Base-by-base conservation (phyloP, 2,888 invertebrate genomes). In the Eudasyphora cyanicolor region DNA sequence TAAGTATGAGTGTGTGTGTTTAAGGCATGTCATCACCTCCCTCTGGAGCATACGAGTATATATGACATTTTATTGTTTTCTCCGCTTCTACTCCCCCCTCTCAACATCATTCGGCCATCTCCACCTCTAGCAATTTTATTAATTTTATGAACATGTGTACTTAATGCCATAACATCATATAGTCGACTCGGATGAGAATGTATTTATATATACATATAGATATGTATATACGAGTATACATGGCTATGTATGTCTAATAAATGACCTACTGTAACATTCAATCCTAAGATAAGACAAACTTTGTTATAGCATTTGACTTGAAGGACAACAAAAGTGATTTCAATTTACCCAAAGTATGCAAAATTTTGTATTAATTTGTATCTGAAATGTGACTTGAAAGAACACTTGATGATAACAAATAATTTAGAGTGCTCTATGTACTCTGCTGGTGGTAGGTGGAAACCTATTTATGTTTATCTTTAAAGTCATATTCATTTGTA, bases 71-170 rank as follows among this genome's bases (percentile, higher is more conserved):
- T 57, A 14, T 57, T 24, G 57, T 24, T 21, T 27, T 57, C 24
- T 57, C 14, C 57, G n/a, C n/a, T n/a, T n/a, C n/a, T n/a, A n/a
- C n/a, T n/a, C n/a, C n/a, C n/a, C n/a, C n/a, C n/a, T n/a, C n/a
- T n/a, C n/a, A n/a, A n/a, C n/a, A n/a, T n/a, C n/a, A n/a, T n/a
- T n/a, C n/a, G n/a, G n/a, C n/a, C n/a, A n/a, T n/a, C n/a, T n/a
- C n/a, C n/a, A n/a, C n/a, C n/a, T n/a, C n/a, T 27, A 57, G 14
- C 57, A 67, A 24, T 67, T 24, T 67, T 67, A 67, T 42, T 67
- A 67, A 42, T 67, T 42, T 21, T 14, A 35, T 38, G 10, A 38
- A 38, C 64, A 64, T 38, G 32, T 64, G 64, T 64, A 64, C 17
- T 19, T 64, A 64, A 38, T 35, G 17, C 64, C 35, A 27, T 8